Conservation (phyloP, 2,113 vertebrate species). For the Uropsilus gracilis region DNA sequence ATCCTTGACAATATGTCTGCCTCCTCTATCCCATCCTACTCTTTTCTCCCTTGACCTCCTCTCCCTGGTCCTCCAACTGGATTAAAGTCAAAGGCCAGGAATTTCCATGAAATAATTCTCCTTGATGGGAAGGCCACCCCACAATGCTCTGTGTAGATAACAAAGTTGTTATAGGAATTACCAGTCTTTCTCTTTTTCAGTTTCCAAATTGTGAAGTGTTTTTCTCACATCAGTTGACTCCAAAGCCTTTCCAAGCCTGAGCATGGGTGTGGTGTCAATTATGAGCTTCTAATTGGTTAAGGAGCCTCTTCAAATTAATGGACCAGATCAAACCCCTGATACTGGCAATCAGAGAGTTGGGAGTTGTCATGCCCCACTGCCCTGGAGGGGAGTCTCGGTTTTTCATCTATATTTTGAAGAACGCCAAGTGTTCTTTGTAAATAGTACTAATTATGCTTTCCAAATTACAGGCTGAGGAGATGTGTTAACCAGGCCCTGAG, state of each 20-base stretch:
- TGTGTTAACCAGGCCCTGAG: neutral
- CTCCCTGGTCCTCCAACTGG: neutral
- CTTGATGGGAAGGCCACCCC: neutral
- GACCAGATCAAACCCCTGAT: neutral
- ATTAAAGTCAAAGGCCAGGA: neutral
- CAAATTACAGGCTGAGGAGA: slow-evolving; percentile 36
- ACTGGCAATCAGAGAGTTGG: neutral
- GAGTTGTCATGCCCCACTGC: neutral
- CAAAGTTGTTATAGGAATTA: neutral
- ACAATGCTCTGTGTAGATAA: neutral
- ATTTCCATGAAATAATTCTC: neutral
- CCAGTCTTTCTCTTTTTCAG: neutral
- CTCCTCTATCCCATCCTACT: neutral
- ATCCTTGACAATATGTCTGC: neutral
- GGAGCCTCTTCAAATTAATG: neutral
- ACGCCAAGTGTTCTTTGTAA: slow-evolving; percentile 48
- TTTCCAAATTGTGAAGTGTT: neutral
- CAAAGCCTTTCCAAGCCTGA: neutral
- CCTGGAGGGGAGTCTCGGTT: neutral
- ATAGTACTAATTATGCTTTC: slow-evolving; percentile 8
- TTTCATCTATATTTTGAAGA: slow-evolving; percentile 38
- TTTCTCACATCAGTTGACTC: slow-evolving; percentile 3
- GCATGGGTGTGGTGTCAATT: neutral
- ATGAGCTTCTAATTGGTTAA: neutral
- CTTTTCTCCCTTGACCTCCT: neutral